These are phyloP conservation scores for Sturmia bella DNA, from an alignment of 2,888 invertebrate genomes.

Conservation along the genomic window DNA sequence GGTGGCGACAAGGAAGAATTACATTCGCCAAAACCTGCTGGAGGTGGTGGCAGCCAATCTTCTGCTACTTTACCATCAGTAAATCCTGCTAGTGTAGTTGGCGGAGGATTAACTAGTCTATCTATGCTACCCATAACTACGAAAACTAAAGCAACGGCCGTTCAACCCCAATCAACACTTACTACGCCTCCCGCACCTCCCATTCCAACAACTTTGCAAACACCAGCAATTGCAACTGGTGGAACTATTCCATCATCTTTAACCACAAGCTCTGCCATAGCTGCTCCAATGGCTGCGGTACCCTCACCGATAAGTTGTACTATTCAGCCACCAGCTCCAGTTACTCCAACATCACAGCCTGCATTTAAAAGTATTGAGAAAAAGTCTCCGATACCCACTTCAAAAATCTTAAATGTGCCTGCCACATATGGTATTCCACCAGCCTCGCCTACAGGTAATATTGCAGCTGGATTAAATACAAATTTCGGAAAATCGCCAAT, in stretches of 20 bases:
- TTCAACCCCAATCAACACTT: constrained; percentile 21
- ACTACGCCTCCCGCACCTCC: constrained; percentile 26
- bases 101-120: constrained; percentile 71
- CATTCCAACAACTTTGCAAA: constrained; percentile 27
- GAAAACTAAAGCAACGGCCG: constrained; percentile 70
- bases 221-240: constrained; percentile 4
- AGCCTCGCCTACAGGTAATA: constrained; percentile 66
- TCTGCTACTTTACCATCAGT: constrained; percentile 38
- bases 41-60: constrained; percentile 37
- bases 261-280: constrained; percentile 27
- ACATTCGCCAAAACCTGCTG: constrained; percentile 67
- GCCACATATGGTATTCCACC: constrained; percentile 77
- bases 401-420: constrained; percentile 78
- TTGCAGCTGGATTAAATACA: constrained; percentile 67
- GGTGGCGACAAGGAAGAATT: constrained; percentile 73
- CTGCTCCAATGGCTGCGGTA: constrained; percentile 34
- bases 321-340: constrained; percentile 59
- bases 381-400: constrained; percentile 78
- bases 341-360: constrained; percentile 60
- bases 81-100: constrained; percentile 23
- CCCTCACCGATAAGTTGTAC: constrained; percentile 58
- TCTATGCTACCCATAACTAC: constrained; percentile 76
- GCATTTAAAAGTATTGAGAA: constrained; percentile 76
- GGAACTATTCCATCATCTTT: not conserved
- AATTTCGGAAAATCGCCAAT: constrained; percentile 75